Evolutionary conservation across 1,140 invertebrate species (phyloP).

Genomic region (Pogonus chalceus): DNA sequence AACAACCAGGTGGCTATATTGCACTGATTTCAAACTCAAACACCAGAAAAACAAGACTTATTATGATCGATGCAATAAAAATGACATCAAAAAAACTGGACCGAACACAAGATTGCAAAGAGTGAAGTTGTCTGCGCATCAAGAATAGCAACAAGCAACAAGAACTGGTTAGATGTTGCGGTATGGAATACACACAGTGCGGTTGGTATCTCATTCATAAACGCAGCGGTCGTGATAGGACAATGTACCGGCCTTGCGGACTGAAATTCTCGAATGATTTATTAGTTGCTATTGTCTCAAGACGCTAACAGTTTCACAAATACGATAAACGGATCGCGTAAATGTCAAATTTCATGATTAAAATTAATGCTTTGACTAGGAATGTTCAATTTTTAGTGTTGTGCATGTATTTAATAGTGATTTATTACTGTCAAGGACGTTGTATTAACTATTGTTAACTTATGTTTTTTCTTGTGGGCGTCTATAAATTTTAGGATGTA

Average conservation of each 20-base stretch:
- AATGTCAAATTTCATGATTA: not conserved
- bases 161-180: not conserved
- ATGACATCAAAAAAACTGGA: not conserved
- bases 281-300: not conserved
- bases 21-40: too few relatives aligned
- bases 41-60: not conserved
- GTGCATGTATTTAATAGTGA: not conserved
- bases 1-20: too few relatives aligned
- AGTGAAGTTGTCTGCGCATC: not conserved
- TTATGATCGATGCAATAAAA: not conserved
- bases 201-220: constrained; percentile 7
- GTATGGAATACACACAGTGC: not conserved
- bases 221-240: too few relatives aligned
- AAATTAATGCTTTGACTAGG: not conserved
- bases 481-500: too few relatives aligned
- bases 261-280: not conserved
- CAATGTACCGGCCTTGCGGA: not conserved
- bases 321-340: not conserved
- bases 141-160: not conserved
- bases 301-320: not conserved
- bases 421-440: not conserved
- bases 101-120: not conserved
- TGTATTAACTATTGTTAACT: not conserved
- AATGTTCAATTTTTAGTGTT: not conserved
- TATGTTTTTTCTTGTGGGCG: not conserved